Evolutionary conservation across 2,797 vertebrate genomes (phyloP), one percentile per base, ranked within the genome.

Genomic region (Eulemur coronatus): DNA sequence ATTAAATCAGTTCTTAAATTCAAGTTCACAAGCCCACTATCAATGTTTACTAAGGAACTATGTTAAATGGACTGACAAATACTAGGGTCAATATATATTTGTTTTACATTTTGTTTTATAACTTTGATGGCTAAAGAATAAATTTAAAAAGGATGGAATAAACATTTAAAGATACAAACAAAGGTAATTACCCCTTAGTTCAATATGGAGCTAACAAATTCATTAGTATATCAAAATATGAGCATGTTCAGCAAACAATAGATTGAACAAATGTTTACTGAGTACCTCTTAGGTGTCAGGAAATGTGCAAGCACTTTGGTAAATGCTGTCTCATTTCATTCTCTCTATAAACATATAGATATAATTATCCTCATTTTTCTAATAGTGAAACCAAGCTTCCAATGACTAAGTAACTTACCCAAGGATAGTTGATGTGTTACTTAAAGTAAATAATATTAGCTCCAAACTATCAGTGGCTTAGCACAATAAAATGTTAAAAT

Each of bases 121-220:
- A 95, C 14, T 79, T 82, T 88, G 35, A 72, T 1, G 22, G 38
- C 9, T 67, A 17, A 94, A 79, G 20, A 84, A 65, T 84, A 79
- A n/a, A 65, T 72, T 72, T 79, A 72, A 91, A 89, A 65, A 28
- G 69, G 38, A n/a, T 65, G 24, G 38, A 65, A 33, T 88, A 79
- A 78, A 92, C 79, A 92, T 78, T 79, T 55, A 73, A 94, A 89
- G 41, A 94, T 15, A 50, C 4, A 84, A 81, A 82, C 38, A 75
- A 9, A 81, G 92, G 41, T 80, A 89, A 84, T 84, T 28, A 72
- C 4, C 5, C n/a, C 38, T 72, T 86, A 91, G 43, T 70, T 91
- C 65, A 78, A 70, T 48, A 48, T 41, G 6, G 46, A 88, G 52
- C 82, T 84, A 84, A 80, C 59, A 91, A 87, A 82, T 76, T n/a